Conservation (phyloP, 2,797 vertebrate genomes). For the Falco naumanni region DNA sequence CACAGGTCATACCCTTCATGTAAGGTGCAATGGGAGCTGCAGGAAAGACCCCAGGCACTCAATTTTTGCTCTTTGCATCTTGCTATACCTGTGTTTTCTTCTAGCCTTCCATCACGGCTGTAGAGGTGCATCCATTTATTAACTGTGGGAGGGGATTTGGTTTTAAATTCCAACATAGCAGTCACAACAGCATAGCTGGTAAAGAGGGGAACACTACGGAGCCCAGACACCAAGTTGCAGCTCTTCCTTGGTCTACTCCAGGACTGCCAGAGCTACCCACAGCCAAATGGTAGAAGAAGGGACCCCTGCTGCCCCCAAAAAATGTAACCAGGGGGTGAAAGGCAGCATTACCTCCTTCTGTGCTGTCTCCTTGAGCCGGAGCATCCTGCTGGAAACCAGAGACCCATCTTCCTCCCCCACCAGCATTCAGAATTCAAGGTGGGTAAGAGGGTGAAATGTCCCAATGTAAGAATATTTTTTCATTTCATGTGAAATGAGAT, state of each 20-base stretch:
- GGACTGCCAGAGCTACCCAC: not conserved
- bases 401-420: not conserved
- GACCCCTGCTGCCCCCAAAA: not conserved
- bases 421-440: not conserved
- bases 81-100: not conserved
- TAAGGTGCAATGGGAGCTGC: not conserved
- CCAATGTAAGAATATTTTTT: not conserved
- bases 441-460: not conserved
- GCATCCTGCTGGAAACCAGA: not conserved
- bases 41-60: not conserved
- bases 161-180: fast-evolving
- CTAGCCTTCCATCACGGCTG: not conserved
- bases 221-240: not conserved
- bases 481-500: not conserved
- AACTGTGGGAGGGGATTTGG: not conserved
- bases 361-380: not conserved
- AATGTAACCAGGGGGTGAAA: not conserved
- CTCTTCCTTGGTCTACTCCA: not conserved
- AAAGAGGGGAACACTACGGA: not conserved
- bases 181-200: fast-evolving
- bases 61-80: not conserved
- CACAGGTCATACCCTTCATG: not conserved
- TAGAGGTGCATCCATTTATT: not conserved
- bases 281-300: not conserved
- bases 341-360: not conserved